Percentiles rank a stretch among this genome's conserved stretches.
These are phyloP conservation scores for Tamias sibiricus DNA, from an alignment of 2,113 vertebrate species.

Conservation along the genomic window DNA sequence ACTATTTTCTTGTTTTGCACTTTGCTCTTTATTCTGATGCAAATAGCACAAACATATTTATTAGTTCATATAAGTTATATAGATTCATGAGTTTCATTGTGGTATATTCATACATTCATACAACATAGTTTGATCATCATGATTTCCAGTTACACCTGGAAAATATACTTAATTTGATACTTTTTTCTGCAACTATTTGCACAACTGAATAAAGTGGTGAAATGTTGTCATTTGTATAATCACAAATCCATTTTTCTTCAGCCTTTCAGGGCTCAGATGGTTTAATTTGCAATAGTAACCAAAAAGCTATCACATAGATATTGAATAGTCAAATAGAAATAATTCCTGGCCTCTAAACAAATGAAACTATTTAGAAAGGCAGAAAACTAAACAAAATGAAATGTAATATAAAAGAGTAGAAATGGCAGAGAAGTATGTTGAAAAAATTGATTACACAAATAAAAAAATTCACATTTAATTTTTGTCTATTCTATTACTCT, in stretches of 20 bases:
- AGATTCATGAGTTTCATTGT: neutral
- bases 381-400: neutral
- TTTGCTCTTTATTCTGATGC: neutral
- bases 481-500: neutral
- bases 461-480: neutral
- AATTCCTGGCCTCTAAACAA: neutral
- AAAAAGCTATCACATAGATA: neutral
- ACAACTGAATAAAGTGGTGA: neutral
- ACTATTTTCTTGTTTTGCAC: neutral
- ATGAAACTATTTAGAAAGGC: neutral
- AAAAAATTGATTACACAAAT: neutral
- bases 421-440: neutral
- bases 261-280: neutral
- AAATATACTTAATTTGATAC: neutral
- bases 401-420: neutral
- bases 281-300: neutral
- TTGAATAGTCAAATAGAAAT: neutral
- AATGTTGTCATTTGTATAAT: neutral
- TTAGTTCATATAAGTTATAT: neutral
- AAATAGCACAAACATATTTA: neutral
- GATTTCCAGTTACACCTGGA: neutral
- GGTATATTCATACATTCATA: neutral
- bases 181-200: neutral
- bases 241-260: neutral
- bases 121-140: neutral